Conservation (phyloP, 2,888 invertebrate species). For the Thereva nobilitata region DNA sequence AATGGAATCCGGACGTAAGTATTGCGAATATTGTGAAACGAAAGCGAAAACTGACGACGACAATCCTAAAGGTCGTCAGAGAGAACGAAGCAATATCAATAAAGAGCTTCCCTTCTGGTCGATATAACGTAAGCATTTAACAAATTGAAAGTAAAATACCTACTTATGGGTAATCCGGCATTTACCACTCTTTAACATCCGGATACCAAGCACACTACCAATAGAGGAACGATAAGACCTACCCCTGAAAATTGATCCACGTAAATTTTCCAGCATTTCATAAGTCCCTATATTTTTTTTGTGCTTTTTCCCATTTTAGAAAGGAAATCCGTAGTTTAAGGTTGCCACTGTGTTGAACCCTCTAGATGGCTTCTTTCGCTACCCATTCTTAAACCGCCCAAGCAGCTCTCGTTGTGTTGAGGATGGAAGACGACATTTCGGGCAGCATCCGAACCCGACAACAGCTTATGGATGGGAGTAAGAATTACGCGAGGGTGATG, state of each 20-base stretch:
- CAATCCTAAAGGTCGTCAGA: constrained; percentile 27
- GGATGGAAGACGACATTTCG: constrained; percentile 21
- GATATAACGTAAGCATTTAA: constrained; percentile 26
- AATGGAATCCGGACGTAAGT: no score
- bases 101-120: constrained; percentile 22
- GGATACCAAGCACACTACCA: constrained; percentile 28
- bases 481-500: constrained; percentile 14
- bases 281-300: constrained; percentile 24
- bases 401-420: not conserved
- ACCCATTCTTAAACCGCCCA: not conserved
- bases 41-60: constrained; percentile 13
- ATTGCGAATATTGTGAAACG: not conserved
- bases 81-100: constrained; percentile 11
- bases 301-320: constrained; percentile 27
- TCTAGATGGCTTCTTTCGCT: constrained; percentile 20
- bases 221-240: constrained; percentile 32
- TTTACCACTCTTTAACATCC: constrained; percentile 32
- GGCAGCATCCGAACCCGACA: constrained; percentile 27
- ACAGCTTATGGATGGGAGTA: constrained; percentile 12
- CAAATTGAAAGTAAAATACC: constrained; percentile 34
- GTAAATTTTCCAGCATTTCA: constrained; percentile 34
- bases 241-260: constrained; percentile 28
- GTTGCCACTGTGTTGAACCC: constrained; percentile 16
- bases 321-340: constrained; percentile 35
- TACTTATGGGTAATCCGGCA: constrained; percentile 30